A percentile compares a stretch with the other conserved stretches of the same genome.
Conservation (phyloP, 2,888 invertebrate species). For the Agrochola macilenta region DNA sequence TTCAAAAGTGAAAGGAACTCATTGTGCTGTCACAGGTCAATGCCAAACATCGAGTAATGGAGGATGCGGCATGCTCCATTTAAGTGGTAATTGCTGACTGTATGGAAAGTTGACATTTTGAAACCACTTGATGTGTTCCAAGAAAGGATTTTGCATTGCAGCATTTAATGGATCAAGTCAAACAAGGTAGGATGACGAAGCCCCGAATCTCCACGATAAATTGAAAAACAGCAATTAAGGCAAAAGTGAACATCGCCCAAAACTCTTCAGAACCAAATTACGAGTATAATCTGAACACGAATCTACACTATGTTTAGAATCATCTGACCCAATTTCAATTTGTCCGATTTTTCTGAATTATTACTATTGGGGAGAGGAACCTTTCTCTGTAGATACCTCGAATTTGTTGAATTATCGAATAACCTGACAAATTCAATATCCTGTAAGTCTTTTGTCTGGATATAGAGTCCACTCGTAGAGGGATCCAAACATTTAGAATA, state of each 20-base stretch:
- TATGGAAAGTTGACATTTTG: constrained; percentile 52
- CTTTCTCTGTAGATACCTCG: constrained; percentile 24
- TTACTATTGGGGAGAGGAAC: constrained; percentile 19
- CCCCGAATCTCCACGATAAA: background rate
- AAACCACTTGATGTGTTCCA: constrained; percentile 35
- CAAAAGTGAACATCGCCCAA: background rate
- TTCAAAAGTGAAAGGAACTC: constrained; percentile 54
- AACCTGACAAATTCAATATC: constrained; percentile 44
- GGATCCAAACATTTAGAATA: constrained; percentile 19
- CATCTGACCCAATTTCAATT: constrained; percentile 32
- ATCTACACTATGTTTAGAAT: constrained; percentile 12
- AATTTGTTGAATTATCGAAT: constrained; percentile 46
- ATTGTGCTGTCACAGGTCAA: constrained; percentile 51
- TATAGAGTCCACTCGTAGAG: constrained; percentile 25
- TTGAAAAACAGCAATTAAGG: constrained; percentile 1
- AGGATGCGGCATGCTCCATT: constrained; percentile 57
- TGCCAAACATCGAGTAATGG: constrained; percentile 44
- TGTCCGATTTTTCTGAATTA: constrained; percentile 37
- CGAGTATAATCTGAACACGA: constrained; percentile 14
- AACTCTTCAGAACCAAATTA: background rate
- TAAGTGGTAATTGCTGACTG: constrained; percentile 23
- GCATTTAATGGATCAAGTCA: constrained; percentile 11
- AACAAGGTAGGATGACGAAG: constrained; percentile 6
- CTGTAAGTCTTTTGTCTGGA: constrained; percentile 39
- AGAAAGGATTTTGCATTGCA: constrained; percentile 35